These are phyloP conservation scores for Oreohelix idahoensis DNA, from an alignment of 1,140 invertebrate genomes.

Conservation along the genomic window DNA sequence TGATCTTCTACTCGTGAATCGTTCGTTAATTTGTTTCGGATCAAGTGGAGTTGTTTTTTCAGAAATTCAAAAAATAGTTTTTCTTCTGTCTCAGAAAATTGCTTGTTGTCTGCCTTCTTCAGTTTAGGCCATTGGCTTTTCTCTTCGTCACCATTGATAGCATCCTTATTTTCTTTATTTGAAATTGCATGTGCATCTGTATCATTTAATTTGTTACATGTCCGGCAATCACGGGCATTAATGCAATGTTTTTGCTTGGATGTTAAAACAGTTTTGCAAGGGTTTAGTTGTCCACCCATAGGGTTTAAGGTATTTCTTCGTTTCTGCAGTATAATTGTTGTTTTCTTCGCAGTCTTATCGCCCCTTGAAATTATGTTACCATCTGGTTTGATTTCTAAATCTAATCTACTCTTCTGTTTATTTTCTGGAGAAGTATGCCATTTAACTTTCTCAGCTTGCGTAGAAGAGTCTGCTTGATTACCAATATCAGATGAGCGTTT, in stretches of 20 bases:
- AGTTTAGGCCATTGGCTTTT: no score
- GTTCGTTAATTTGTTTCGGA: background rate
- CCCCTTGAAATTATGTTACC: background rate
- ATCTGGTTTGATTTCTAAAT: background rate
- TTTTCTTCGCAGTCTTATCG: background rate
- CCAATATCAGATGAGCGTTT: background rate
- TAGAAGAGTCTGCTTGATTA: background rate
- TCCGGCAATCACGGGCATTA: background rate
- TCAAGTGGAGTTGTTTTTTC: background rate
- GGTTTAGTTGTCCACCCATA: background rate
- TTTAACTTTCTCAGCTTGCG: background rate
- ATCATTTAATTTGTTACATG: background rate
- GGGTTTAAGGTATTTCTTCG: background rate
- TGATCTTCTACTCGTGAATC: background rate
- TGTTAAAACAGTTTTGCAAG: background rate
- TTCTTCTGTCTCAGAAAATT: background rate
- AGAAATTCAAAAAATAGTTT: background rate
- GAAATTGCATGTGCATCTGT: no score
- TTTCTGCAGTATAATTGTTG: background rate
- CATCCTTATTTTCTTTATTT: no score
- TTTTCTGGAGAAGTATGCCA: background rate
- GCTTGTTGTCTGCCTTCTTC: background rate
- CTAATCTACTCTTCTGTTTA: background rate
- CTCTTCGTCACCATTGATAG: no score
- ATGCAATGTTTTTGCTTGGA: background rate